These are phyloP conservation scores for Druon quercuslanigerum DNA, from an alignment of 1,140 invertebrate genomes.

Conservation along the genomic window DNA sequence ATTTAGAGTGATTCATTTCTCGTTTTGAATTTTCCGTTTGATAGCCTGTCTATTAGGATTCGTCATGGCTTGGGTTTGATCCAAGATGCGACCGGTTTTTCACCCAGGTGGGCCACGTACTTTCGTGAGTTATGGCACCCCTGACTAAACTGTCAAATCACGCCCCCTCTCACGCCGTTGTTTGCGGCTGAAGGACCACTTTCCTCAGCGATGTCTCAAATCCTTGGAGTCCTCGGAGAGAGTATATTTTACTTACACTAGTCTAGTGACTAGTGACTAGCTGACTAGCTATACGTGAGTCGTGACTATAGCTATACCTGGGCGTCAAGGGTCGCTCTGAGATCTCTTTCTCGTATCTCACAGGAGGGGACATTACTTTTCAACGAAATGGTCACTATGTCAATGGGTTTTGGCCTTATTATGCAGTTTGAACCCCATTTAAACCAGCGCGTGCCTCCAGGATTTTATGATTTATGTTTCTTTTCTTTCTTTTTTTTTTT, in stretches of 20 bases:
- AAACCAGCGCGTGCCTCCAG: constrained; percentile 13
- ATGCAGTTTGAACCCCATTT: constrained; percentile 51
- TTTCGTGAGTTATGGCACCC: constrained; percentile 49
- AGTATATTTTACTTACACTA: background rate
- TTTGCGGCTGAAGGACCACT: constrained; percentile 32
- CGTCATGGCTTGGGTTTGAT: background rate
- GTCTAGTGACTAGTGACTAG: too few relatives aligned
- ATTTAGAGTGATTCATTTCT: background rate
- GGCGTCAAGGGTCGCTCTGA: constrained; percentile 13
- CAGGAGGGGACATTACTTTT: constrained; percentile 36
- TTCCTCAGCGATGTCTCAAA: constrained; percentile 29
- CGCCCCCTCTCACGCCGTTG: constrained; percentile 39
- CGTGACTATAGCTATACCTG: constrained; percentile 8
- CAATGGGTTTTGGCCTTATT: constrained; percentile 54
- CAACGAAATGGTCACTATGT: constrained; percentile 49
- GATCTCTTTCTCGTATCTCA: constrained; percentile 32
- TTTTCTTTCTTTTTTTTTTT: background rate
- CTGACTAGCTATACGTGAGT: background rate
- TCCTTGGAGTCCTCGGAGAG: constrained; percentile 2
- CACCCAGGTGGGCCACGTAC: constrained; percentile 33
- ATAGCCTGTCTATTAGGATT: background rate
- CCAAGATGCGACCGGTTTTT: constrained; percentile 32
- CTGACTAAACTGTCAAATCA: constrained; percentile 46
- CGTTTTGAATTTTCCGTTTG: background rate
- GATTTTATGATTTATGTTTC: constrained; percentile 17